A percentile compares a stretch with the other conserved stretches of the same genome.
Conservation (phyloP, 2,113 vertebrate genomes). For the western clawed frog (Xenopus tropicalis) region DNA sequence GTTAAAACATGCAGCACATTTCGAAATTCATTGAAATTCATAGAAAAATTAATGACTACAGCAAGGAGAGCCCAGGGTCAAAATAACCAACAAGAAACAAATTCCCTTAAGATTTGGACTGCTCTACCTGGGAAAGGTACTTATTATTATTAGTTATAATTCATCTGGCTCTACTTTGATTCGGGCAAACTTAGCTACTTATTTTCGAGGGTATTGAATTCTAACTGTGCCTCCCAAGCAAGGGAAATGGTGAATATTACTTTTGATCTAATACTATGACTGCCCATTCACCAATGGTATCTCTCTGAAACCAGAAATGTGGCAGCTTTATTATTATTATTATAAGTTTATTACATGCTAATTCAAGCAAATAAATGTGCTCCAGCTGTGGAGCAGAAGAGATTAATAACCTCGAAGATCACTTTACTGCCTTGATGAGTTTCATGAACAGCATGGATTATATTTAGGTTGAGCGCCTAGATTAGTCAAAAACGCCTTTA, state of each 20-base stretch:
- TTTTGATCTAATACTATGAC: slow-evolving; percentile 48
- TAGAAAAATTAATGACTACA: slow-evolving; percentile 45
- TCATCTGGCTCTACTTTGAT: slow-evolving; percentile 24
- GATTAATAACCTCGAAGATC: slow-evolving; percentile 81
- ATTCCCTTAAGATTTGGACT: slow-evolving; percentile 36
- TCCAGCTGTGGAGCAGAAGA: slow-evolving; percentile 72
- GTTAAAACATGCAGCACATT: slow-evolving; percentile 35
- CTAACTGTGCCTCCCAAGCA: slow-evolving; percentile 12
- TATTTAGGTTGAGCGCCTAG: slow-evolving; percentile 76
- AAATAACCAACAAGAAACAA: slow-evolving; percentile 37
- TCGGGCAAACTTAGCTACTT: slow-evolving; percentile 25
- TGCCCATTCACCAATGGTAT: slow-evolving; percentile 51
- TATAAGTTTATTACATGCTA: slow-evolving; percentile 78
- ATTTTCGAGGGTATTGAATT: slow-evolving; percentile 35
- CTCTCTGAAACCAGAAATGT: slow-evolving; percentile 53
- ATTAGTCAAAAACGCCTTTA: slow-evolving; percentile 76
- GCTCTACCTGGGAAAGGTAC: slow-evolving; percentile 25
- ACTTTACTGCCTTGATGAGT: slow-evolving; percentile 73
- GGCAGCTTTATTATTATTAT: slow-evolving; percentile 73
- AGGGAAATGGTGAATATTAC: slow-evolving; percentile 28
- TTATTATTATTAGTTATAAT: slow-evolving; percentile 31
- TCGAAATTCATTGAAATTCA: slow-evolving; percentile 45
- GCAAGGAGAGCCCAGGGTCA: slow-evolving; percentile 43
- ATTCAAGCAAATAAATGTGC: slow-evolving; percentile 82
- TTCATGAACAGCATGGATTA: slow-evolving; percentile 73